Evolutionary conservation across 1,140 invertebrate genomes (phyloP).

Genomic region (Mesaphorura yosii): DNA sequence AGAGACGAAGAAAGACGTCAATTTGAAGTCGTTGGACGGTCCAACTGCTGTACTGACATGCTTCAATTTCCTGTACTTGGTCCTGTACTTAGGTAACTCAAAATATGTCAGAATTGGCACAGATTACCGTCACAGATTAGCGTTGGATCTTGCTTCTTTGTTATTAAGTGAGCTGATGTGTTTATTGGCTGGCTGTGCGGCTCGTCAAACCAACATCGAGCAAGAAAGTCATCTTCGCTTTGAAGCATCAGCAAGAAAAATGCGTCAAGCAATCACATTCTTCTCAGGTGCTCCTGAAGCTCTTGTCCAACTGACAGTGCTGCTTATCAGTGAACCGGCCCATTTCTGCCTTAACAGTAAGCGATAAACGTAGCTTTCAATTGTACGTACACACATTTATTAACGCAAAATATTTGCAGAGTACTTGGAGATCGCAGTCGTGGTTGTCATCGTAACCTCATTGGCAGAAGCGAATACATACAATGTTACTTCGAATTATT

Average conservation of each 20-base stretch:
- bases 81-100: conserved; percentile 24
- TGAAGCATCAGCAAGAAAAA: conserved; percentile 26
- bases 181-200: conserved; percentile 14
- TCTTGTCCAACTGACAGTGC: conserved; percentile 18
- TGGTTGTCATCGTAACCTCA: conserved; percentile 7
- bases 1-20: conserved; percentile 16
- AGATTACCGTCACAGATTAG: too few species aligned
- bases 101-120: neutral
- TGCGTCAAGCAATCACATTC: conserved; percentile 22
- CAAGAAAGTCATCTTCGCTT: conserved; percentile 24
- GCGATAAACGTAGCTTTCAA: neutral
- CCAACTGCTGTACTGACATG: conserved; percentile 17
- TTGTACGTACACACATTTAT: too few species aligned
- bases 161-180: neutral
- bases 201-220: neutral
- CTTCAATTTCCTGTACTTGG: conserved; percentile 25
- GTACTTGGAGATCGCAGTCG: conserved; percentile 21
- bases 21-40: conserved; percentile 12
- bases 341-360: conserved; percentile 4
- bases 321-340: conserved; percentile 1
- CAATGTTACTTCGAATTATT: conserved; percentile 16
- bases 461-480: conserved; percentile 21
- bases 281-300: conserved; percentile 22
- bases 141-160: neutral
- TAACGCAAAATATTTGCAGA: conserved; percentile 3